A percentile compares a stretch with the other conserved stretches of the same genome.
phyloP scores from a whole-genome alignment of 2,888 invertebrate species.

The Papilio gigon region DNA sequence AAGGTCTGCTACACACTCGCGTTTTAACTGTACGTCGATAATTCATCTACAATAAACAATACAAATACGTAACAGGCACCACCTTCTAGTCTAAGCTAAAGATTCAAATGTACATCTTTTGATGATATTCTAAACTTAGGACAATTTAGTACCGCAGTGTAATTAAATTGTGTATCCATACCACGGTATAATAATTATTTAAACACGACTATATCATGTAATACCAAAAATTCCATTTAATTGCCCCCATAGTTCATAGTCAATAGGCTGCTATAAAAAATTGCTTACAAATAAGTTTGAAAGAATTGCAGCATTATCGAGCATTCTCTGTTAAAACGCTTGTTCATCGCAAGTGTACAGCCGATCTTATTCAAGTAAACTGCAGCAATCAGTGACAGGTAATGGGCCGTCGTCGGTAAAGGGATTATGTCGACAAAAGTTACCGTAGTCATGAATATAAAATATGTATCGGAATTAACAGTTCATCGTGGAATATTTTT shows the following conservation, averaged over 20 bases:
- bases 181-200: too few relatives aligned
- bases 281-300: background rate
- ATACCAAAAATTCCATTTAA: too few relatives aligned
- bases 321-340: too few relatives aligned
- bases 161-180: background rate
- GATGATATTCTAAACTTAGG: background rate
- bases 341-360: background rate
- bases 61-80: background rate
- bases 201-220: too few relatives aligned
- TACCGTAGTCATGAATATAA: slow-evolving; percentile 34
- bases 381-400: slow-evolving; percentile 45
- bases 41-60: background rate
- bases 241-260: too few relatives aligned
- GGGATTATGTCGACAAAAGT: slow-evolving; percentile 41
- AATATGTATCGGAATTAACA: slow-evolving; percentile 23
- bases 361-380: slow-evolving; percentile 43
- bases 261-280: background rate
- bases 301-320: background rate
- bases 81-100: too few relatives aligned
- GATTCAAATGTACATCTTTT: too few relatives aligned
- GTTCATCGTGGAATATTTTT: slow-evolving; percentile 14
- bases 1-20: background rate
- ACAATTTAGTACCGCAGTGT: background rate
- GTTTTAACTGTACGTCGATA: background rate
- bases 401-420: slow-evolving; percentile 35